phyloP scores from a whole-genome alignment of 2,113 vertebrate species.

The Ploceus nigricollis region DNA sequence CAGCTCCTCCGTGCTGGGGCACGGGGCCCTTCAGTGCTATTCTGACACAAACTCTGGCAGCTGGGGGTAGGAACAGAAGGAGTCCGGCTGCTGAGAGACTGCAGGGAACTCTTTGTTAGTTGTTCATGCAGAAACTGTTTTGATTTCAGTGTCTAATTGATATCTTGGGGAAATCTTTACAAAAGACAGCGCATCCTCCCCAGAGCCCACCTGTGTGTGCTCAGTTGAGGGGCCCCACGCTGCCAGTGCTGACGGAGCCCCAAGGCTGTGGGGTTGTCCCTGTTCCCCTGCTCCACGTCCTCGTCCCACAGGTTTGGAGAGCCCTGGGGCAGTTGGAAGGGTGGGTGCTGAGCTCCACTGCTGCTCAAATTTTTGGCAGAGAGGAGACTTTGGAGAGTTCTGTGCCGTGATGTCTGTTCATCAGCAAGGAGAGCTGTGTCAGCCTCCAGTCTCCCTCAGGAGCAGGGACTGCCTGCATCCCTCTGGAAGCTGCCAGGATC shows the following conservation, averaged over 20 bases:
- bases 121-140: conserved; percentile 37
- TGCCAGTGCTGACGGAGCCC: neutral
- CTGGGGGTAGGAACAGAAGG: neutral
- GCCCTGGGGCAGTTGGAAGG: neutral
- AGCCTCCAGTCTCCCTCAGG: neutral
- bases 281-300: accelerated
- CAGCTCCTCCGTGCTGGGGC: neutral
- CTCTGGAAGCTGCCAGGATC: neutral
- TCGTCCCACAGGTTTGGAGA: neutral
- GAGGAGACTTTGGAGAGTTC: neutral
- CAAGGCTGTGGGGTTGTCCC: neutral
- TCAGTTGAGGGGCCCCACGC: accelerated
- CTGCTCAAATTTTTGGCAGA: neutral
- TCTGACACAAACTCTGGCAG: neutral
- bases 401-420: accelerated
- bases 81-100: neutral
- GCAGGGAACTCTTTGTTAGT: neutral
- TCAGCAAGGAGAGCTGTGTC: neutral
- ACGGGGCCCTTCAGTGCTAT: neutral
- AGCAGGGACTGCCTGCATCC: neutral
- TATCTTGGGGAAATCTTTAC: conserved; percentile 3
- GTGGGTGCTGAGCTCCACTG: neutral
- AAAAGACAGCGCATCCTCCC: neutral
- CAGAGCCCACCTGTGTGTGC: neutral
- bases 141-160: conserved; percentile 30